Base-by-base conservation (phyloP, 2,797 vertebrate species). In the Thaleichthys pacificus region DNA sequence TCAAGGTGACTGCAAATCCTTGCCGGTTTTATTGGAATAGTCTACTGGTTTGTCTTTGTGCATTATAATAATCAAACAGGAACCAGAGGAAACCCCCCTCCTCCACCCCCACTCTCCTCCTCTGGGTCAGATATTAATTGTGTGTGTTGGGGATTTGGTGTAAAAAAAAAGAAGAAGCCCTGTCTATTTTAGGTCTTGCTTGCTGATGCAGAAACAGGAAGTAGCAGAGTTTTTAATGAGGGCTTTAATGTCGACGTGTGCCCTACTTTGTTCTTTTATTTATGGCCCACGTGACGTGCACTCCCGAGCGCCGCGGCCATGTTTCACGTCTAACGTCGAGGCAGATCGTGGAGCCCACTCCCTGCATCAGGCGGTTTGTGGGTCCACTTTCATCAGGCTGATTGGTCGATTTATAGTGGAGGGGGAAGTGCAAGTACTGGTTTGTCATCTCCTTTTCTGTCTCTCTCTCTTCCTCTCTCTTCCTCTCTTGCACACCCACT, bases 181-280 rank as follows among this genome's bases (percentile, higher is more conserved):
- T 3, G 69, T 60, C 81, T 83, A 79, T 82, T 88, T 88, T 71
- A 65, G 42, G 79, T 80, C 66, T 66, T 54, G 79, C 80, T 71
- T 80, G 77, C 79, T 81, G 80, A 80, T 79, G 80, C 86, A 81
- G 82, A 81, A 84, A 80, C 42, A 47, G 79, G 80, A 87, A 87
- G 76, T 78, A 38, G 69, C 22, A 2, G 54, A 42, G 68, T 47
- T 70, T 66, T 71, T 70, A 77, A 77, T 72, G 72, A 83, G 70
- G 22, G 79, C 81, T 85, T 87, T 86, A 85, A 85, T 87, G 82
- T 85, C 78, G 83, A 79, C 82, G 77, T 69, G 42, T 74, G 73
- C 69, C 54, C 6, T 24, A 72, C 87, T 85, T 88, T 88, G 84
- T 88, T 89, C 76, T 88, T 87, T 87, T 89, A 88, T 88, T 86